Conservation (phyloP, 2,888 invertebrate genomes). For the Volucella zonaria region DNA sequence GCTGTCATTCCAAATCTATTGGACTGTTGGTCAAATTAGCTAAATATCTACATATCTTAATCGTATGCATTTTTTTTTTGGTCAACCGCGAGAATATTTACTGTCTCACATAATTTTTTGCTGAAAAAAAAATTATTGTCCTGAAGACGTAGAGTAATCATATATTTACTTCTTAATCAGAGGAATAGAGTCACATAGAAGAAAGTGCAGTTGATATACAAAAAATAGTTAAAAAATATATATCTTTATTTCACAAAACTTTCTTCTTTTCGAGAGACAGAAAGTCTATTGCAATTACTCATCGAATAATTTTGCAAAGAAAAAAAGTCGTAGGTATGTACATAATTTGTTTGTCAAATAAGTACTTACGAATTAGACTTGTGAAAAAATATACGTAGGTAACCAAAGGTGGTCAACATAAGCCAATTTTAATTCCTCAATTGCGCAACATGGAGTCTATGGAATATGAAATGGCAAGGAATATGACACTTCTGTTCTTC, state of each 20-base stretch:
- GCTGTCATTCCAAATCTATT: conserved; percentile 40
- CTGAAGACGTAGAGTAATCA: conserved; percentile 5
- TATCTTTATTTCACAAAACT: conserved; percentile 13
- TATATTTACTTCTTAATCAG: background rate
- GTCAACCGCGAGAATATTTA: conserved; percentile 6
- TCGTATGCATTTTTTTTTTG: conserved; percentile 17
- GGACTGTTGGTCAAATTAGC: conserved; percentile 21
- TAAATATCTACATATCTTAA: conserved; percentile 30
- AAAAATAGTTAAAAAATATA: background rate
- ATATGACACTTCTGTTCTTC: conserved; percentile 98
- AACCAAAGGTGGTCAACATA: conserved; percentile 3
- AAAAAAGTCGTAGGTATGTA: conserved; percentile 38
- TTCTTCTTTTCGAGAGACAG: conserved; percentile 15
- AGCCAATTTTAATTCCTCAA: background rate
- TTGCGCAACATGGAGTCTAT: conserved; percentile 90
- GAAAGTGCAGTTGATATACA: background rate
- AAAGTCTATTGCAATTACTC: conserved; percentile 11
- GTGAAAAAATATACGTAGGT: conserved; percentile 13
- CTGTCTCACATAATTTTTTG: conserved; percentile 20
- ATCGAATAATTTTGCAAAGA: conserved; percentile 8
- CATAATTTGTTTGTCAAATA: conserved; percentile 24
- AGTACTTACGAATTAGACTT: background rate
- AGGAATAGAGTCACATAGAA: background rate
- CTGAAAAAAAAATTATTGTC: conserved; percentile 25
- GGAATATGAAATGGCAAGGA: conserved; percentile 96